These are phyloP conservation scores for Haemorhous mexicanus DNA, from an alignment of 2,113 vertebrate genomes.

Conservation along the genomic window DNA sequence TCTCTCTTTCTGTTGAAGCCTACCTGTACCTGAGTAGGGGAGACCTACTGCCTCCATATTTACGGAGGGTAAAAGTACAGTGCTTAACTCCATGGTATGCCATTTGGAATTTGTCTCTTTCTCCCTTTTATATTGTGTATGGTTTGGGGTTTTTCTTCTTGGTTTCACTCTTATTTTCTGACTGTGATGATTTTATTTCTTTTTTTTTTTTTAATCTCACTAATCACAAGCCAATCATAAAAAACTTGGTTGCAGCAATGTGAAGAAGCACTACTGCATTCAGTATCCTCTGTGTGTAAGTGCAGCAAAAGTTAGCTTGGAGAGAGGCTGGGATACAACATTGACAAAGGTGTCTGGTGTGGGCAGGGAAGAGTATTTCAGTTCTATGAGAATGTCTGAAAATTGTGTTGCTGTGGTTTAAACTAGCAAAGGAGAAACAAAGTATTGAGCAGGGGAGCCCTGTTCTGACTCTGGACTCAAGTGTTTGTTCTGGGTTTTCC, in stretches of 20 bases:
- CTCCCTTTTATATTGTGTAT: slow-evolving; percentile 46
- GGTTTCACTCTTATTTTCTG: slow-evolving; percentile 35
- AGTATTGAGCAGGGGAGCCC: background rate
- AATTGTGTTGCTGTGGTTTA: background rate
- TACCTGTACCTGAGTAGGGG: slow-evolving; percentile 71
- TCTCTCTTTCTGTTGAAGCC: slow-evolving; percentile 77
- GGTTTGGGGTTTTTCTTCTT: background rate
- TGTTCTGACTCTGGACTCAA: background rate
- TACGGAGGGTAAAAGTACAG: slow-evolving; percentile 75
- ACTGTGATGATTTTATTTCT: background rate
- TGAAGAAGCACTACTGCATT: background rate
- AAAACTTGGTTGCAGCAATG: background rate
- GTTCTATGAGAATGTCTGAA: background rate
- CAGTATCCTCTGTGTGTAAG: background rate
- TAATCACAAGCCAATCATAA: background rate
- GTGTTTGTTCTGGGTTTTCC: background rate
- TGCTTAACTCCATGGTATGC: slow-evolving; percentile 73
- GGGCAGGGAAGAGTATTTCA: background rate
- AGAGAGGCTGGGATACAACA: background rate
- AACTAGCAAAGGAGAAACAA: background rate
- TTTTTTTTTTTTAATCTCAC: background rate
- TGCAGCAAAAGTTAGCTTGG: background rate
- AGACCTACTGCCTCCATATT: slow-evolving; percentile 72
- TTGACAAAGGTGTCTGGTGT: background rate
- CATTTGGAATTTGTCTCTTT: slow-evolving; percentile 64